These are phyloP conservation scores for Eremophila alpestris DNA, from an alignment of 2,797 vertebrate genomes.

Conservation along the genomic window DNA sequence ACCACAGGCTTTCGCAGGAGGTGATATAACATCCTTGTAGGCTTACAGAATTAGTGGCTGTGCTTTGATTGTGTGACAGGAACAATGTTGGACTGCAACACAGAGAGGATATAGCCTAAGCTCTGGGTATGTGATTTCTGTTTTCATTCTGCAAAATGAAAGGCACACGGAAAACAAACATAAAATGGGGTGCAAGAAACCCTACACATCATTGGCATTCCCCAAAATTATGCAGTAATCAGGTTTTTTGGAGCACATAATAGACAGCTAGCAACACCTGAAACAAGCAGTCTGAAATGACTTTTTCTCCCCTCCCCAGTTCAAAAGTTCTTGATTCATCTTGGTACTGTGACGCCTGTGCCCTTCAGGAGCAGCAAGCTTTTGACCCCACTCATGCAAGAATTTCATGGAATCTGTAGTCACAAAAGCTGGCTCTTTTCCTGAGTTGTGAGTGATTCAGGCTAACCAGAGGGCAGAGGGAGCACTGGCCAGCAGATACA, in stretches of 20 bases:
- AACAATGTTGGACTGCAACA: background rate
- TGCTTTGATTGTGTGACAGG: background rate
- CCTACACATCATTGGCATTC: background rate
- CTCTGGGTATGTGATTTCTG: background rate
- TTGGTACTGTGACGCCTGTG: background rate
- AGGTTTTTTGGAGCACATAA: accelerated
- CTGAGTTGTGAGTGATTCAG: background rate
- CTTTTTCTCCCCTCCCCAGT: background rate
- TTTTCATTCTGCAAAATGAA: background rate
- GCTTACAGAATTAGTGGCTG: background rate
- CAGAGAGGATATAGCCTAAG: background rate
- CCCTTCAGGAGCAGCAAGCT: background rate
- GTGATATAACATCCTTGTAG: slow-evolving; percentile 16
- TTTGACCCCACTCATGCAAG: background rate
- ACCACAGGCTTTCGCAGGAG: background rate
- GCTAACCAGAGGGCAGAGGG: background rate
- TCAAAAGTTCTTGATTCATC: background rate
- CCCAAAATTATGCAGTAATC: background rate
- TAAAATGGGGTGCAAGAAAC: background rate
- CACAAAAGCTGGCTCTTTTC: background rate
- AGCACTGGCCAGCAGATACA: background rate
- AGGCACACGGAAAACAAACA: background rate
- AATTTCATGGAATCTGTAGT: background rate
- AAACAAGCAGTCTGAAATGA: background rate
- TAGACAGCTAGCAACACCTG: background rate